Base-by-base conservation (phyloP, 2,797 vertebrate genomes). In the Perodicticus potto region DNA sequence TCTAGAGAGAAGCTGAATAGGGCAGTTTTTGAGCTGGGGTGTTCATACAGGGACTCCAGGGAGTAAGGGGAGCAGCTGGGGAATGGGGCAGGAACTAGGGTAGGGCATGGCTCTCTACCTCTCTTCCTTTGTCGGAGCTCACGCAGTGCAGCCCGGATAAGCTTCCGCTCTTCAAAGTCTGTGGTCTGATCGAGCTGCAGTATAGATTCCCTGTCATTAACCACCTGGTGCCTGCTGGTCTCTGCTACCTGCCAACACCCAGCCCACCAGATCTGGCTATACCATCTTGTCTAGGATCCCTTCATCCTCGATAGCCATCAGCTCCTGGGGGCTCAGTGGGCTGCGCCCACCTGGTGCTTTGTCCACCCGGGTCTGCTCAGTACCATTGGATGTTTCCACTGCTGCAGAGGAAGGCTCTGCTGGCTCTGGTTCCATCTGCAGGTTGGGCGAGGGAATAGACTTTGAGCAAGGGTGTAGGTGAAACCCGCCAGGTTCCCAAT, bases 271-370 rank as follows among this genome's bases (percentile, higher is more conserved):
- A 70, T 53, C 37, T 0, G 2, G 23, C 84, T 94, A 7, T 99
- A 99, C 99, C 99, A 99, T 99, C 98, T 99, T 99, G 98, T 99
- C 99, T 92, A 99, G 99, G 89, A 99, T 97, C 29, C 99, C 99
- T 93, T 99, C 99, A 9, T 99, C 99, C 94, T 99, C 99, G 0
- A 99, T 99, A 77, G 98, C 98, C 81, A 98, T 99, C 96, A 99
- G 98, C 96, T 99, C 99, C 87, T 99, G 99, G 0, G 98, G 29
- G 0, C 98, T 99, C 96, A 99, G 96, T 19, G 99, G 99, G 96
- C 97, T 98, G 1, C 93, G 98, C 16, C 67, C 89, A 45, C 98
- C 98, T 0, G 96, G 94, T 1, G 97, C 97, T 97, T 97, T 99
- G 80, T 91, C 87, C 13, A 90, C 85, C 63, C 97, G 98, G n/a